Evolutionary conservation across 1,140 invertebrate species (phyloP), one percentile per base, ranked within the genome.

Genomic region (Portunus trituberculatus): DNA sequence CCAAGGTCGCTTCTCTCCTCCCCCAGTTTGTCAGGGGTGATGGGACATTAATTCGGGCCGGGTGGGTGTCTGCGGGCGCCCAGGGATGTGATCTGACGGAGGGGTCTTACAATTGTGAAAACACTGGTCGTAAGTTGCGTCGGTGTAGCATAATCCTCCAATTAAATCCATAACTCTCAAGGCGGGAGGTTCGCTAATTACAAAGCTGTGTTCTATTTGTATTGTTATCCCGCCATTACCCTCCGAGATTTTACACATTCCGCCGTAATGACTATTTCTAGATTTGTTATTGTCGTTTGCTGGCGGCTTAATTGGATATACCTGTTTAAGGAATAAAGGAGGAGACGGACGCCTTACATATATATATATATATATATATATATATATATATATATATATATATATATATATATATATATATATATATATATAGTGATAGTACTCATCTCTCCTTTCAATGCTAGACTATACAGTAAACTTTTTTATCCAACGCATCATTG

Each of bases 201-300:
- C 92, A 93, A 93, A 93, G 82, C 48, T 52, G 83, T 93, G 92
- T 93, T 87, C 83, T 87, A 87, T 93, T 93, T 86, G 92, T 84
- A 93, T 93, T 86, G 45, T 76, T 87, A 87, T 93, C 92, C 92
- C 3, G 29, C 25, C 83, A 93, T 87, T 93, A 93, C 87, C 92
- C 46, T 83, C n/a, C 48, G n/a, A 46, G 45, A 93, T 86, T 93
- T 93, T 93, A 87, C 92, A 93, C 92, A 93, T 93, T 93, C 92
- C 92, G 83, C 45, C 92, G 84, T 93, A 93, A 93, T 93, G 92
- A 87, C 83, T 93, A 84, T 93, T 93, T 93, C 84, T 87, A 52
- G 83, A 87, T 93, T 93, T 93, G 92, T 93, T 87, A 86, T 48
- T 93, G 92, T 87, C 92, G 86, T 87, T 31, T 31, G 83, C 52